Evolutionary conservation across 2,113 vertebrate species (phyloP), one percentile per base, ranked within the genome.

Genomic region (Bubo blakistoni): DNA sequence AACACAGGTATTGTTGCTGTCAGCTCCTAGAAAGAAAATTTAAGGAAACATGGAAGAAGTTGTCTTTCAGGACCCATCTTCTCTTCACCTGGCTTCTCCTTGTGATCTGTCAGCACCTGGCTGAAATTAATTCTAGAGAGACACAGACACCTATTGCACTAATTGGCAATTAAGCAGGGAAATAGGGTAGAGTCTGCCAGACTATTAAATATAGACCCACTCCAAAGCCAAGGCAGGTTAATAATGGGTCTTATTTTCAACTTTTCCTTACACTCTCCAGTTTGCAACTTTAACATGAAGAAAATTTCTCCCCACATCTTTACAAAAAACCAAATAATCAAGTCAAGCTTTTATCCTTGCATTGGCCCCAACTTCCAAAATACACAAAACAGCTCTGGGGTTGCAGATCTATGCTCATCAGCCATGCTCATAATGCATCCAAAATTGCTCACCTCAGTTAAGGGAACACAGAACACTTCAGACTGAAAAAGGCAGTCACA

Each of bases 81-180:
- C 47, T 76, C 4, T 44, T 91, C 66, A 76, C 65, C n/a, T 71
- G 70, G 51, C 70, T 80, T 83, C 70, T 92, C 65, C 69, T 54
- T 51, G 47, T n/a, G 77, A 92, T 88, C n/a, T 89, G 79, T 70
- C 63, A 89, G 80, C 61, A 86, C 32, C 27, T 49, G 62, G 77
- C 42, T 86, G 55, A n/a, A 74, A 59, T 73, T 59, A 81, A 78
- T 55, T 71, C 77, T 27, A 76, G 22, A 52, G 55, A 63, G 47
- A 36, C 44, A 42, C 5, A 55, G 42, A 95, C 38, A 79, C 57
- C 81, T 76, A 5, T 11, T 82, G 89, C 84, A 69, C 49, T 96
- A 91, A 94, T 69, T 82, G 90, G 65, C 83, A 95, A 84, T 91
- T 94, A 91, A 52, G 27, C 17, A 65, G 32, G 38, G 86, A 93